These are phyloP conservation scores for Turritopsis dohrnii DNA, from an alignment of 30 jellyfish, hydroid and myxozoan genomes.

Conservation along the genomic window DNA sequence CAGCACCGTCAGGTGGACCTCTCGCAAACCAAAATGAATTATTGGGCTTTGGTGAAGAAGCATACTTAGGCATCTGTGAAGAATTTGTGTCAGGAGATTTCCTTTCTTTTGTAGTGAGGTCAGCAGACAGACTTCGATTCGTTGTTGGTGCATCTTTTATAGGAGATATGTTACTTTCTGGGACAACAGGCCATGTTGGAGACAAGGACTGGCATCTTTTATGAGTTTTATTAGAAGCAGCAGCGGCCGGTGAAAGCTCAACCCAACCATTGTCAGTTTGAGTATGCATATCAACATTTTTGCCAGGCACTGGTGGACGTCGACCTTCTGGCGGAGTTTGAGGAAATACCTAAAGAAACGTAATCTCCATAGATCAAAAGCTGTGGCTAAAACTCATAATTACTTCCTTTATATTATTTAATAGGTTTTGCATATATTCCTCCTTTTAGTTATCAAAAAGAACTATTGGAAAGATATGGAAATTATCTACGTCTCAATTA, in stretches of 20 bases:
- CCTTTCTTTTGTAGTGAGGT: background rate
- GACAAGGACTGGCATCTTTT: constrained; percentile 88
- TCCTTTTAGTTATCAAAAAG: no score
- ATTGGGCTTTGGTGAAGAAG: constrained; percentile 93
- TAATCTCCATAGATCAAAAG: background rate
- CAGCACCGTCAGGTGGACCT: constrained; percentile 99
- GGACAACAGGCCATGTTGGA: constrained; percentile 88
- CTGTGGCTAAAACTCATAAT: no score
- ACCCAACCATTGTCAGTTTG: constrained; percentile 79
- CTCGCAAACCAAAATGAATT: constrained; percentile 85
- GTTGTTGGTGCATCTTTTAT: constrained; percentile 18
- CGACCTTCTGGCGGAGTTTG: constrained; percentile 93
- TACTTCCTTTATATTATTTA: no score
- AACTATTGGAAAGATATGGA: no score
- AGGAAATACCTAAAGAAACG: constrained; percentile 42
- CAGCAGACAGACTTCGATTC: constrained; percentile 17
- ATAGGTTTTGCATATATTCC: no score
- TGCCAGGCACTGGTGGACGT: constrained; percentile 82
- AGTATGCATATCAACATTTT: constrained; percentile 73
- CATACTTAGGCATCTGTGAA: constrained; percentile 52
- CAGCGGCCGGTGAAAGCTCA: constrained; percentile 1
- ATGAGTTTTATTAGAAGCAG: constrained; percentile 40
- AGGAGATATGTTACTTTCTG: constrained; percentile 41
- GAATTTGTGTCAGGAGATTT: constrained; percentile 56
- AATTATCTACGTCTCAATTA: no score